A percentile compares a stretch with the other conserved stretches of the same genome.
phyloP scores from a whole-genome alignment of 2,113 vertebrate species.

The Zapus hudsonius region DNA sequence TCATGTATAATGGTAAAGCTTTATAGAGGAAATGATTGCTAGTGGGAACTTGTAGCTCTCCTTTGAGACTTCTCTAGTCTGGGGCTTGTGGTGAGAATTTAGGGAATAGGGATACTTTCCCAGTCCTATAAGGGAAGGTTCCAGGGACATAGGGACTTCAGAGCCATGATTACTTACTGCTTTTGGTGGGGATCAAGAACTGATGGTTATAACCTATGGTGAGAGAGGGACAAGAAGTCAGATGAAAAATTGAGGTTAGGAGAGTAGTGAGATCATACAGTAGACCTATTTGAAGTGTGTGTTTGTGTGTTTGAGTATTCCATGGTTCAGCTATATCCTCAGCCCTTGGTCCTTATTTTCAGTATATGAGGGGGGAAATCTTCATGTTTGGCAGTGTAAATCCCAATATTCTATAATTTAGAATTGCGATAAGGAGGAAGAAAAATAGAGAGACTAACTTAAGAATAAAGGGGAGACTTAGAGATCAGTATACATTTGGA shows the following conservation, averaged over 20 bases:
- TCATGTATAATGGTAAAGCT: neutral
- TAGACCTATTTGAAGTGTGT: no score
- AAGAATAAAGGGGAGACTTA: no score
- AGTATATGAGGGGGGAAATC: no score
- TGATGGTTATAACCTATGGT: conserved; percentile 50
- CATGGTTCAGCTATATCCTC: no score
- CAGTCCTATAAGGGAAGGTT: neutral
- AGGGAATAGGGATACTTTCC: no score
- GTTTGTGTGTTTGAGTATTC: no score
- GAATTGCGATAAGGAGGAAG: no score
- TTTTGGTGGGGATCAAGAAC: neutral
- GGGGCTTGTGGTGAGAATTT: neutral
- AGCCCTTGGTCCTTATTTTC: no score
- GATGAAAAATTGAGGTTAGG: neutral
- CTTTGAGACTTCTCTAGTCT: neutral
- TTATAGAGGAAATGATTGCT: neutral
- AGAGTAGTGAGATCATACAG: neutral
- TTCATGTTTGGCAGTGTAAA: no score
- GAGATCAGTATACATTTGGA: no score
- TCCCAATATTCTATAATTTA: no score
- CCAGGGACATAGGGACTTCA: neutral
- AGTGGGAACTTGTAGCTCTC: neutral
- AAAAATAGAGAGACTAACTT: no score
- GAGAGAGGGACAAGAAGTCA: neutral
- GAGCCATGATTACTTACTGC: conserved; percentile 58